Evolutionary conservation across 2,113 vertebrate genomes (phyloP).

Genomic region (Triplophysa rosa): DNA sequence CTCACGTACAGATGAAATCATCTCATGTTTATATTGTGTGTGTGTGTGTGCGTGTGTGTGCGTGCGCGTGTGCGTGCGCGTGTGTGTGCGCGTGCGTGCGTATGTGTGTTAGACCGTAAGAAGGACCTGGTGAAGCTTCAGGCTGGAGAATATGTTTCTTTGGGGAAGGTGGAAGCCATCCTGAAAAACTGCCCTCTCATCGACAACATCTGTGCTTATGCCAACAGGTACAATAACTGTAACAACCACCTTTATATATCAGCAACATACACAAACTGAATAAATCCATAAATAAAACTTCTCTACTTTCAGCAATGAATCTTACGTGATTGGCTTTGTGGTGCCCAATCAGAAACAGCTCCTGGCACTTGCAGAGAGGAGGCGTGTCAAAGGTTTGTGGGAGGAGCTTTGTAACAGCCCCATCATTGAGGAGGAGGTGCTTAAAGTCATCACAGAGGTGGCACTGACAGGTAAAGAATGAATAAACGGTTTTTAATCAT

Average conservation of each 20-base stretch:
- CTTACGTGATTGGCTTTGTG: constrained; percentile 92
- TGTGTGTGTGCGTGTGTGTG: constrained; percentile 36
- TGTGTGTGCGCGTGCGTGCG: no score
- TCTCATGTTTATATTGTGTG: neutral
- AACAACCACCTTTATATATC: neutral
- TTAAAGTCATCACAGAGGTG: constrained; percentile 83
- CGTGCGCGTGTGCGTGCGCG: no score
- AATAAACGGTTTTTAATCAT: neutral
- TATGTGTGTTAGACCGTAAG: constrained; percentile 87
- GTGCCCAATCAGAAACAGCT: constrained; percentile 97
- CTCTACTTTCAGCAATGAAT: constrained; percentile 80
- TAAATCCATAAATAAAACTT: no score
- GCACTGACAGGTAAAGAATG: constrained; percentile 77
- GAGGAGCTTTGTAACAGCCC: constrained; percentile 86
- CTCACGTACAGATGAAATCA: neutral
- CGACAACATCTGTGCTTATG: constrained; percentile 96
- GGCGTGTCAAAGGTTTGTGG: constrained; percentile 78
- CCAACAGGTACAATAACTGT: constrained; percentile 81
- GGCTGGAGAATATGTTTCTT: constrained; percentile 93
- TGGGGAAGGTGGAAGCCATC: constrained; percentile 93
- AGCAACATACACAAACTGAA: no score
- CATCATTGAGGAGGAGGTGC: constrained; percentile 87
- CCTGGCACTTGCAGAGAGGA: constrained; percentile 80
- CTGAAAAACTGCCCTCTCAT: constrained; percentile 90
- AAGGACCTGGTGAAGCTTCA: constrained; percentile 97